phyloP scores from a whole-genome alignment of 2,888 invertebrate genomes.

The Anoncus sp. region DNA sequence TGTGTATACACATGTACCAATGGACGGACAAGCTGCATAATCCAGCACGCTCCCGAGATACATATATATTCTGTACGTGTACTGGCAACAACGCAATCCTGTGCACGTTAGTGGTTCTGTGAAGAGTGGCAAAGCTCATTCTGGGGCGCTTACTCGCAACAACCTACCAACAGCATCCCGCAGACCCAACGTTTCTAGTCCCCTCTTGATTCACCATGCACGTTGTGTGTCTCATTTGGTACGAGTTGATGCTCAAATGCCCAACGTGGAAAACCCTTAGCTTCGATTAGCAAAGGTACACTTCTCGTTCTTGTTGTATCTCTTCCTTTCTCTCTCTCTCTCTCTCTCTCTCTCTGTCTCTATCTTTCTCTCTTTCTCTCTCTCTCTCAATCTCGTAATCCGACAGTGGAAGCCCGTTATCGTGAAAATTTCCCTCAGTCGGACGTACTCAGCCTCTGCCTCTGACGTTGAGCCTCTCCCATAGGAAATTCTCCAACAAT shows the following conservation, averaged over 20 bases:
- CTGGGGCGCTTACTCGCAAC: constrained; percentile 35
- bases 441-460: constrained; percentile 4
- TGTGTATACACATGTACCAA: neutral
- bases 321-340: neutral
- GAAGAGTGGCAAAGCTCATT: constrained; percentile 49
- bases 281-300: constrained; percentile 62
- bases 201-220: constrained; percentile 18
- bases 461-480: constrained; percentile 39
- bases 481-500: neutral
- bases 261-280: constrained; percentile 51
- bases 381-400: constrained; percentile 46
- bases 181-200: constrained; percentile 17
- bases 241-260: constrained; percentile 15
- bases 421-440: constrained; percentile 63
- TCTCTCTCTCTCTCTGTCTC: neutral
- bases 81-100: constrained; percentile 34
- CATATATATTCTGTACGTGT: neutral
- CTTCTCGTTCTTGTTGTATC: neutral
- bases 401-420: constrained; percentile 62
- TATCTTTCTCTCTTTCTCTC: neutral
- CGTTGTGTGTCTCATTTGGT: neutral
- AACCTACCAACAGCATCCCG: constrained; percentile 12
- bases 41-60: constrained; percentile 36
- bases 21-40: constrained; percentile 31
- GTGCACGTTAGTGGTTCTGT: constrained; percentile 40